These are phyloP conservation scores for Puma concolor DNA, from an alignment of 2,113 vertebrate species.

Conservation along the genomic window DNA sequence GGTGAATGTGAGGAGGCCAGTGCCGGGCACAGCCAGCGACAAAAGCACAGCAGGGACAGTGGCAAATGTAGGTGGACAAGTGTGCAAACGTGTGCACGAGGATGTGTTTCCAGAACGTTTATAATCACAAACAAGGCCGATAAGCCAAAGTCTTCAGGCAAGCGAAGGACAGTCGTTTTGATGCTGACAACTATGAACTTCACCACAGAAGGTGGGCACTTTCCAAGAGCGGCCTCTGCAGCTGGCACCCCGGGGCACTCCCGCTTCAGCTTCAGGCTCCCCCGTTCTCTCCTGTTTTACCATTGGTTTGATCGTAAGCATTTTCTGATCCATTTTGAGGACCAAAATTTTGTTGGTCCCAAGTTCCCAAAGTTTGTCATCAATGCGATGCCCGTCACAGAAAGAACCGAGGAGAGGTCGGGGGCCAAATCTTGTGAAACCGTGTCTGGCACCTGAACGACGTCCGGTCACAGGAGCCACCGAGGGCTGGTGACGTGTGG, in stretches of 20 bases:
- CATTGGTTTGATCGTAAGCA: not conserved
- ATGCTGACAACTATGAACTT: fast-evolving
- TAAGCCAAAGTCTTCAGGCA: no score
- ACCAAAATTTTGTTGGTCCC: no score
- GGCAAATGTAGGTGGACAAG: not conserved
- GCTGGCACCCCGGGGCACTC: not conserved
- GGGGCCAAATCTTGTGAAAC: not conserved
- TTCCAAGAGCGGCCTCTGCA: not conserved
- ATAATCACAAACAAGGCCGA: no score
- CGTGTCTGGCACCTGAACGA: not conserved
- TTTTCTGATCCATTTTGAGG: not conserved
- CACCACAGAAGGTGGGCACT: fast-evolving
- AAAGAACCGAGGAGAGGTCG: not conserved
- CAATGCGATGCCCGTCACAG: no score
- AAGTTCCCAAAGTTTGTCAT: not conserved
- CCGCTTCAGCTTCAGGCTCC: not conserved
- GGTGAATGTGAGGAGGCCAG: no score
- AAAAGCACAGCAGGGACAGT: fast-evolving
- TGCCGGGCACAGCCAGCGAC: no score
- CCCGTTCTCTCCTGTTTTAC: not conserved
- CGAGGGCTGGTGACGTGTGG: fast-evolving
- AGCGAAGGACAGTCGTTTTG: no score
- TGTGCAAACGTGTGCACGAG: not conserved
- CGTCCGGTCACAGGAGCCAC: not conserved
- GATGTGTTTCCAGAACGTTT: not conserved